Evolutionary conservation across 2,888 invertebrate genomes (phyloP).

Genomic region (Rhagophthalmus giganteus): DNA sequence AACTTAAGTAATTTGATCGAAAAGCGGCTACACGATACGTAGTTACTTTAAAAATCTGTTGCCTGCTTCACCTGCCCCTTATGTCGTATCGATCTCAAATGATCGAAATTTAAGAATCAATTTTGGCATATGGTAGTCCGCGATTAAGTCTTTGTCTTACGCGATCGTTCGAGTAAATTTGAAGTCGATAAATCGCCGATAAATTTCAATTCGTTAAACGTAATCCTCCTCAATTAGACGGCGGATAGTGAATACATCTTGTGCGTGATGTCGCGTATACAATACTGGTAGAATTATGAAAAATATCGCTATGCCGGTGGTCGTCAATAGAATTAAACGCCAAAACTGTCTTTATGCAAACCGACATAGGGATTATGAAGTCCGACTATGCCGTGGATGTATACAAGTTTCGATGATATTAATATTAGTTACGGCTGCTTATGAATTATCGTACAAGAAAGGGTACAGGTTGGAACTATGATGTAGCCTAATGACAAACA

Average conservation of each 20-base stretch:
- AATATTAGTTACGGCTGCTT: conserved; percentile 31
- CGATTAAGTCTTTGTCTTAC: too few species aligned
- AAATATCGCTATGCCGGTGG: conserved; percentile 40
- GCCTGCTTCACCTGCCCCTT: conserved; percentile 15
- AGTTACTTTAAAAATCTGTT: conserved; percentile 25
- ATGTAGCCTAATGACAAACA: conserved; percentile 31
- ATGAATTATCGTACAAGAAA: conserved; percentile 8
- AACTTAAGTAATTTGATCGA: conserved; percentile 21
- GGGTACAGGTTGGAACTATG: conserved; percentile 19
- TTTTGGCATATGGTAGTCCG: neutral
- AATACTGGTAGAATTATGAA: conserved; percentile 37
- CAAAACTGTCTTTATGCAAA: conserved; percentile 15
- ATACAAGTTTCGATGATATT: conserved; percentile 25
- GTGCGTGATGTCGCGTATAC: conserved; percentile 16
- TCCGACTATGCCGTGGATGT: conserved; percentile 9
- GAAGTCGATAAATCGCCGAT: conserved; percentile 6
- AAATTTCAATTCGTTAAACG: conserved; percentile 19
- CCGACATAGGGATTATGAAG: conserved; percentile 8
- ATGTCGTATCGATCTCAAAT: conserved; percentile 2
- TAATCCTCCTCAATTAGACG: conserved; percentile 28
- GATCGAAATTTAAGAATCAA: conserved; percentile 3
- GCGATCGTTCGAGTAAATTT: neutral
- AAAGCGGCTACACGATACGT: conserved; percentile 15
- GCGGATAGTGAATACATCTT: conserved; percentile 17
- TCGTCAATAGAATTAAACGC: conserved; percentile 21